Evolutionary conservation across 1,140 invertebrate genomes (phyloP), one percentile per base, ranked within the genome.

Genomic region (Trigoniulus corallinus): DNA sequence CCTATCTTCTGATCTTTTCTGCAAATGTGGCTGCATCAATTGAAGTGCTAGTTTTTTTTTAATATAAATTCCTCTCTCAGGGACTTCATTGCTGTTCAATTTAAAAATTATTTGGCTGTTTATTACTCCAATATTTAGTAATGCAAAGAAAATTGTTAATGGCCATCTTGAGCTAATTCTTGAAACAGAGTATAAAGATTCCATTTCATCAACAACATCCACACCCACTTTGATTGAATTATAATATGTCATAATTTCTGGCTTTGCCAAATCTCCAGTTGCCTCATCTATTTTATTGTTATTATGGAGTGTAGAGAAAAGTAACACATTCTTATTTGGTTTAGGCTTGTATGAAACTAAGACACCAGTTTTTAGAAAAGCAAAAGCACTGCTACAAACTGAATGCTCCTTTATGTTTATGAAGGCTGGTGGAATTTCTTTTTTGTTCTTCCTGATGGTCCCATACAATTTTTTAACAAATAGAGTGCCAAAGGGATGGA

Each of bases 141-240:
- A 25, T 29, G 37, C 41, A 23, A 37, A 56, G 48, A 59, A 54
- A 37, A 54, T 22, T 15, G 42, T 29, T 61, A 64, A 61, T 56
- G 68, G 62, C 66, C 64, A 67, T 29, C 64, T 58, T 21, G 53
- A 54, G n/a, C 58, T 64, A 54, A 51, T 61, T 54, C 68, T 53
- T 24, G 57, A 43, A 51, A 51, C 53, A 40, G 62, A 60, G 51
- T 63, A 62, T 22, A 51, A 55, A 10, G 59, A 55, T 50, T 58
- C 62, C 60, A 71, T 62, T 51, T 70, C 57, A 52, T 72, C 65
- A 15, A 70, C 51, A 3, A 55, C 60, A 51, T 71, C 68, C 1
- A 72, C 67, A 40, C 62, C 66, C 25, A 63, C 62, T 62, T 72
- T 73, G 1, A 61, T 66, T 26, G 47, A 48, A 55, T 67, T 67